A percentile compares a stretch with the other conserved stretches of the same genome.
Evolutionary conservation across 2,888 invertebrate species (phyloP).

Genomic region (Mylabris sibirica): DNA sequence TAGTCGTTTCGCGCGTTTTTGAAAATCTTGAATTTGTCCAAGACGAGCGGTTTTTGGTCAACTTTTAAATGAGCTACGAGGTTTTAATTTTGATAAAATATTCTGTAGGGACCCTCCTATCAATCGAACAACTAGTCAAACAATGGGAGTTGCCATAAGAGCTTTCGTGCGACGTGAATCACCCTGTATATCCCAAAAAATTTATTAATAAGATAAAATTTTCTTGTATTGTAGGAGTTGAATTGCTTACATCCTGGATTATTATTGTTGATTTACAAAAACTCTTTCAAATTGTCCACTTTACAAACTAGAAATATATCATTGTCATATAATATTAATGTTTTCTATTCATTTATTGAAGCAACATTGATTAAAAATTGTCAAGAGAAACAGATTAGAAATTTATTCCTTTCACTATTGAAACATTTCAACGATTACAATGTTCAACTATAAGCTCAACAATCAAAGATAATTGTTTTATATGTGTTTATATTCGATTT

Average conservation of each 20-base stretch:
- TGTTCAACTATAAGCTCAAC: not conserved
- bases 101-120: too few relatives aligned
- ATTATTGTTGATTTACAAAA: not conserved
- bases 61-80: too few relatives aligned
- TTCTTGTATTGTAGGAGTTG: not conserved
- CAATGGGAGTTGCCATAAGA: too few relatives aligned
- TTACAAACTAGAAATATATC: constrained; percentile 1
- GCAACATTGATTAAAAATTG: not conserved
- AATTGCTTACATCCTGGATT: not conserved
- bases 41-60: too few relatives aligned
- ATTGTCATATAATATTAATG: constrained; percentile 3
- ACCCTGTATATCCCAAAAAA: too few relatives aligned
- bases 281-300: not conserved
- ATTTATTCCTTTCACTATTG: constrained; percentile 1
- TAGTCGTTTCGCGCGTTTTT: too few relatives aligned
- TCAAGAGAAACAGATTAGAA: not conserved
- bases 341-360: constrained; percentile 5
- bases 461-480: constrained; percentile 19
- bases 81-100: too few relatives aligned
- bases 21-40: too few relatives aligned
- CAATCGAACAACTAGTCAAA: too few relatives aligned
- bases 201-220: too few relatives aligned
- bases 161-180: too few relatives aligned
- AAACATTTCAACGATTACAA: not conserved
- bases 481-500: constrained; percentile 12